These are phyloP conservation scores for Wiebesia pumilae DNA, from an alignment of 1,140 invertebrate genomes.

Conservation along the genomic window DNA sequence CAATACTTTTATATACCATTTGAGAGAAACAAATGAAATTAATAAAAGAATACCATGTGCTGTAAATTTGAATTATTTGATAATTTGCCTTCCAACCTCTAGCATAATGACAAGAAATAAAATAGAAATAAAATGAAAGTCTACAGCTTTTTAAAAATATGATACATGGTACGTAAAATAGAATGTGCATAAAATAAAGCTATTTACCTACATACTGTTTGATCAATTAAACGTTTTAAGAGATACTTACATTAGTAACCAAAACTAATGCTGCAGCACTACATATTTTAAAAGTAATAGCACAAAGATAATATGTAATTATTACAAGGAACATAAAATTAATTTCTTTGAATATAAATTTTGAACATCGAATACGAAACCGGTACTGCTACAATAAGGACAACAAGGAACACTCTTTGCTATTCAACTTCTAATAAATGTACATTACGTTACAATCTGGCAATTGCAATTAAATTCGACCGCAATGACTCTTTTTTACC, in stretches of 20 bases:
- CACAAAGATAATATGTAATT: neutral
- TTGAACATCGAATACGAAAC: no score
- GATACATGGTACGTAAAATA: no score
- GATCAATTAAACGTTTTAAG: neutral
- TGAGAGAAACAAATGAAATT: neutral
- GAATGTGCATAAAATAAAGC: neutral
- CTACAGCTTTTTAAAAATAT: no score
- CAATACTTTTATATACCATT: neutral
- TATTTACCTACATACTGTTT: neutral
- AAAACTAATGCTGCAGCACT: neutral
- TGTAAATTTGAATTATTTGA: neutral
- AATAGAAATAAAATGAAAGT: neutral
- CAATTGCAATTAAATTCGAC: neutral
- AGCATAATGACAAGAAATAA: neutral
- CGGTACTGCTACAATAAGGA: no score
- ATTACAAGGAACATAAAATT: neutral
- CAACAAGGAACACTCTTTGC: no score
- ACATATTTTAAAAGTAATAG: neutral
- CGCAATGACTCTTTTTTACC: neutral
- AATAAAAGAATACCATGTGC: neutral
- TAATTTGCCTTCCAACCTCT: neutral
- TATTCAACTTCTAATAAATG: no score
- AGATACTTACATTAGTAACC: neutral
- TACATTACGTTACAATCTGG: no score
- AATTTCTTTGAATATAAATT: neutral